phyloP scores from a whole-genome alignment of 1,140 invertebrate species.

The Zaprionus tsacasi region DNA sequence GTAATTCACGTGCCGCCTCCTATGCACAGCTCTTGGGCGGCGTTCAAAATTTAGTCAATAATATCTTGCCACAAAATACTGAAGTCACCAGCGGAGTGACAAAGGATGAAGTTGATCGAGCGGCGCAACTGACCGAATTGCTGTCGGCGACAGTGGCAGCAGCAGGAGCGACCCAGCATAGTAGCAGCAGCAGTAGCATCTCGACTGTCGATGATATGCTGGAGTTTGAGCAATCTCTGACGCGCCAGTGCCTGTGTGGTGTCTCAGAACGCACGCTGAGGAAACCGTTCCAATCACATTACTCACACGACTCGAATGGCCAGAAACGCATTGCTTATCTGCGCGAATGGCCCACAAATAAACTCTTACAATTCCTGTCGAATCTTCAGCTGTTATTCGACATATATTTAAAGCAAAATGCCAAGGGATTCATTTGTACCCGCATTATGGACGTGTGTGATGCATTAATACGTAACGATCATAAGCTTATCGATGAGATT shows the following conservation, averaged over 20 bases:
- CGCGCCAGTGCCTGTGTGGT: constrained; percentile 91
- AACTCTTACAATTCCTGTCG: constrained; percentile 91
- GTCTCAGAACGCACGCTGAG: constrained; percentile 88
- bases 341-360: constrained; percentile 89
- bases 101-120: constrained; percentile 75
- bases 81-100: constrained; percentile 20
- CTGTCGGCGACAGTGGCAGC: constrained; percentile 34
- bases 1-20: constrained; percentile 69
- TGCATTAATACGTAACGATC: constrained; percentile 91
- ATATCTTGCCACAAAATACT: constrained; percentile 68
- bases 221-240: constrained; percentile 87
- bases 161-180: constrained; percentile 31
- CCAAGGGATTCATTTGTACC: constrained; percentile 91
- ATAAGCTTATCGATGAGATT: constrained; percentile 92
- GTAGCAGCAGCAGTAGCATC: constrained; percentile 49
- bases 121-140: constrained; percentile 65
- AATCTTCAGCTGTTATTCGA: constrained; percentile 93
- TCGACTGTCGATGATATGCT: constrained; percentile 72
- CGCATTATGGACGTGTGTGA: constrained; percentile 91
- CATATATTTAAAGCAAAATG: constrained; percentile 92
- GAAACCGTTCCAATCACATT: constrained; percentile 88
- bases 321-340: constrained; percentile 86
- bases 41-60: constrained; percentile 67
- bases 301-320: constrained; percentile 85
- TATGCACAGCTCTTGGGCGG: constrained; percentile 69